Base-by-base conservation (phyloP, 2,113 vertebrate species). In the Kobus ellipsiprymnus region DNA sequence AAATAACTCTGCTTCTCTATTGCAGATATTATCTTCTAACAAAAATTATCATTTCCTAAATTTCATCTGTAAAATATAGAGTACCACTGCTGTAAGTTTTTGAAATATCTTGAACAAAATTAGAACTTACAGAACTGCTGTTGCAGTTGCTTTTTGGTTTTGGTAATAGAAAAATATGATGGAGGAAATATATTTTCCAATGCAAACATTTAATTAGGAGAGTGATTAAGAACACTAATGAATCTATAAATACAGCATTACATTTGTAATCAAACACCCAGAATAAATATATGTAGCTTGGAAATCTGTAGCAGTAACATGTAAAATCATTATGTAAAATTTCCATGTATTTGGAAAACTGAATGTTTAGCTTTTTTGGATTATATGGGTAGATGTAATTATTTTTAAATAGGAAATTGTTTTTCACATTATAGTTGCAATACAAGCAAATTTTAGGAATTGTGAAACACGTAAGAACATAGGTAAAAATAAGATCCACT, bases 41-140 rank as follows among this genome's bases (percentile, higher is more conserved):
- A 96, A 33, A 97, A 96, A 97, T 80, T 25, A 94, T 29, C 44
- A 90, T 21, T 40, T 78, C 19, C n/a, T 90, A 94, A 88, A n/a
- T 88, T 92, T 96, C 33, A 89, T 29, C 40, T 81, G 3, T 77
- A 95, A 97, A 84, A 97, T 46, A 90, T 0, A 84, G 0, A 93
- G 52, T 83, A 55, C 0, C 13, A 71, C 7, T 87, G 36, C 44
- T 44, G 4, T 0, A 94, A 85, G 77, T 93, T 93, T 95, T 78
- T 77, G 21, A 97, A 80, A 85, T 84, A 8, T 19, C 17, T 52
- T 83, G 48, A 87, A 8, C 10, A 88, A 94, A 90, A 60, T 67
- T 15, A 77, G 9, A 95, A 97, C 4, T 55, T 82, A 77, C 0
- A 92, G 40, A 81, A 97, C 30, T n/a, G 90, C 67, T 84, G 78